Percentiles rank a stretch among this genome's conserved stretches.
These are phyloP conservation scores for Perizoma flavofasciatum DNA, from an alignment of 2,888 invertebrate genomes.

Conservation along the genomic window DNA sequence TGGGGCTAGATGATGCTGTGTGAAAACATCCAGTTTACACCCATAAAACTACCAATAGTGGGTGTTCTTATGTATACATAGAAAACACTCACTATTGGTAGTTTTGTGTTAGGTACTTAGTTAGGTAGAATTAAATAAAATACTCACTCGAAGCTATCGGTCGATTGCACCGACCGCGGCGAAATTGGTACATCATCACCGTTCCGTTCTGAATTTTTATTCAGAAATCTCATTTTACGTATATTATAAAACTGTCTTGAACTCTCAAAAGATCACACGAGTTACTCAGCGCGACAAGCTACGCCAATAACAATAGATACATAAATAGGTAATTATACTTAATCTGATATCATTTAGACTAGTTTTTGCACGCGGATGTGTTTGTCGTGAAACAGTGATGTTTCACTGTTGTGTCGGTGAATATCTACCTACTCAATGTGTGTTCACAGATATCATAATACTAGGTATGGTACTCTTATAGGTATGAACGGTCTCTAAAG, in stretches of 20 bases:
- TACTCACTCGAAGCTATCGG: constrained; percentile 66
- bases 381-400: not conserved
- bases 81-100: no score
- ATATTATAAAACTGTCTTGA: not conserved
- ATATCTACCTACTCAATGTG: not conserved
- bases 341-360: constrained; percentile 1
- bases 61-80: no score
- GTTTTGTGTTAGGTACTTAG: no score
- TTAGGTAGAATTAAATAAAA: no score
- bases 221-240: constrained; percentile 51
- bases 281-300: not conserved
- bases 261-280: not conserved
- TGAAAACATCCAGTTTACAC: no score
- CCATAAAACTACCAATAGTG: no score
- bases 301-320: no score
- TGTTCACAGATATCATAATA: no score
- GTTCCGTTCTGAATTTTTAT: constrained; percentile 32
- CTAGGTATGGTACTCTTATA: no score
- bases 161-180: constrained; percentile 61
- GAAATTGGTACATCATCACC: constrained; percentile 54
- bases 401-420: not conserved
- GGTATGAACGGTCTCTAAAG: no score
- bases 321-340: no score
- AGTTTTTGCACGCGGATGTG: constrained; percentile 2
- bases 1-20: no score